Percentiles rank a stretch among this genome's conserved stretches.
Conservation (phyloP, 2,888 invertebrate species). For the Pyrrhia umbra region DNA sequence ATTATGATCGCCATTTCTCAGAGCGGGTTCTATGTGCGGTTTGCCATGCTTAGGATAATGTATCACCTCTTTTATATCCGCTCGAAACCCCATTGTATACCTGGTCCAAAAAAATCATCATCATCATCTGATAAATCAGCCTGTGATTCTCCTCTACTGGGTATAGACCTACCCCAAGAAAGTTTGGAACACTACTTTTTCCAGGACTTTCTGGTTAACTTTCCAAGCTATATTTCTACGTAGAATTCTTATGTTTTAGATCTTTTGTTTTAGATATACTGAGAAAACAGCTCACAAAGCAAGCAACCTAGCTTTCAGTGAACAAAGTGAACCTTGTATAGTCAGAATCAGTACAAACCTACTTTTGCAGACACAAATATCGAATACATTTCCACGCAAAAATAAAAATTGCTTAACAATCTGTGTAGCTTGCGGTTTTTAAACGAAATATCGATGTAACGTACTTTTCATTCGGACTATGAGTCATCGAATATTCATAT, state of each 20-base stretch:
- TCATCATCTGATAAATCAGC: constrained; percentile 33
- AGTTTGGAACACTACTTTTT: not conserved
- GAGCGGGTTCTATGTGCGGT: not conserved
- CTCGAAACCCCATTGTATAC: constrained; percentile 15
- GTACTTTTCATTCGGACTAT: too few relatives aligned
- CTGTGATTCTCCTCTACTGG: constrained; percentile 14
- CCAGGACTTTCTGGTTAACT: not conserved
- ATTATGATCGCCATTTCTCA: not conserved
- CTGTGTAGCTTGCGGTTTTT: too few relatives aligned
- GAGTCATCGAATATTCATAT: too few relatives aligned
- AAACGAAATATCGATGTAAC: too few relatives aligned
- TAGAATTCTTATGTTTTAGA: too few relatives aligned
- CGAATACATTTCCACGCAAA: too few relatives aligned
- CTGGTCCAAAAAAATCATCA: constrained; percentile 46
- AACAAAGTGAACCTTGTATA: too few relatives aligned
- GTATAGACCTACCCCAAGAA: constrained; percentile 34
- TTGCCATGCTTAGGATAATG: not conserved
- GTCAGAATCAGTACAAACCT: too few relatives aligned
- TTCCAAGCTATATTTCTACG: not conserved
- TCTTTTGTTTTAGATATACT: not conserved
- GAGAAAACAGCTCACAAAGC: not conserved
- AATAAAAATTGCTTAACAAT: too few relatives aligned
- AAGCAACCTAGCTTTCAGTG: not conserved
- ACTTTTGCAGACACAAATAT: too few relatives aligned
- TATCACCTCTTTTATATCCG: not conserved